Evolutionary conservation across 2,113 vertebrate genomes (phyloP).

Genomic region (Gambusia holbrooki): DNA sequence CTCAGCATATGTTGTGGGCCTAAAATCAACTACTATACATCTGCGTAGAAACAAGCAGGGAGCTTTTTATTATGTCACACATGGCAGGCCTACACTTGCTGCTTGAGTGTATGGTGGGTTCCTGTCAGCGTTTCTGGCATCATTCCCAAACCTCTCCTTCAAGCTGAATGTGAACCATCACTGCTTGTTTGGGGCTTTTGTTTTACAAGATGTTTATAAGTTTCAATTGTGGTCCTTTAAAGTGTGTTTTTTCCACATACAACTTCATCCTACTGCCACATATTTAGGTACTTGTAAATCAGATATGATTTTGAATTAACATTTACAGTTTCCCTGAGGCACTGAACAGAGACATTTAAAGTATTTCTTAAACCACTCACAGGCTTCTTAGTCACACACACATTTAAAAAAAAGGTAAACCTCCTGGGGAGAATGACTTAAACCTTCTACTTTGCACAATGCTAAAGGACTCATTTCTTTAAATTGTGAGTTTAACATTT

Average conservation of each 20-base stretch:
- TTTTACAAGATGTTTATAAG: constrained; percentile 4
- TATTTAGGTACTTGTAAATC: not conserved
- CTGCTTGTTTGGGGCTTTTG: not conserved
- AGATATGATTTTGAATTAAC: not conserved
- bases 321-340: not conserved
- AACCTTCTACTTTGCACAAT: no score
- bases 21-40: constrained; percentile 7
- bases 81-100: constrained; percentile 62
- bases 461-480: no score
- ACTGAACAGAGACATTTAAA: not conserved
- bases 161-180: not conserved
- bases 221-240: constrained; percentile 20
- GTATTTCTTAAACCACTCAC: not conserved
- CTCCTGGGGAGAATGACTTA: not conserved
- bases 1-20: constrained; percentile 1
- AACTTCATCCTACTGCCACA: not conserved
- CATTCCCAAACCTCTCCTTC: constrained; percentile 40
- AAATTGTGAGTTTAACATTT: no score
- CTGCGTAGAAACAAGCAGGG: constrained; percentile 17
- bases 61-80: constrained; percentile 42
- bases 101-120: constrained; percentile 59
- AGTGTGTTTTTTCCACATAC: not conserved
- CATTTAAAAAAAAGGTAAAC: not conserved
- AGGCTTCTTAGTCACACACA: not conserved
- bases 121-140: constrained; percentile 56